Conservation (phyloP, 1,140 invertebrate species). For the Heliconius nattereri region DNA sequence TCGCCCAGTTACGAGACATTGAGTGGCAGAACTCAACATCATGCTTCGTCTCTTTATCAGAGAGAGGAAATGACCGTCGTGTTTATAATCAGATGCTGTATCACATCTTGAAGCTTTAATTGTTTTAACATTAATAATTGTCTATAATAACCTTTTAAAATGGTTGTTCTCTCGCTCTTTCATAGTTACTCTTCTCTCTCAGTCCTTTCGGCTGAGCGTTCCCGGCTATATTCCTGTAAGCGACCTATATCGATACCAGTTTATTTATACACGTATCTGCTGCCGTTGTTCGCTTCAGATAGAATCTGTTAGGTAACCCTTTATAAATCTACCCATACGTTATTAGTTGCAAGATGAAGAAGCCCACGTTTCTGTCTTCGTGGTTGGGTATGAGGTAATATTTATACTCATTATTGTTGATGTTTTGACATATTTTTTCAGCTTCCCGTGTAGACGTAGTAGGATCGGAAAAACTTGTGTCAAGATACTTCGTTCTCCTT, state of each 20-base stretch:
- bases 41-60: neutral
- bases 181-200: neutral
- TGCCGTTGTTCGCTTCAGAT: neutral
- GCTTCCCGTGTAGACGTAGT: no score
- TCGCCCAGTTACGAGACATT: neutral
- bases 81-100: neutral
- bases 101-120: no score
- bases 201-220: neutral
- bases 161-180: neutral
- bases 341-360: neutral
- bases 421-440: no score
- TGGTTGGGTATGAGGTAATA: neutral
- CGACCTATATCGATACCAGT: conserved; percentile 1
- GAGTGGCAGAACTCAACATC: neutral
- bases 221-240: conserved; percentile 7
- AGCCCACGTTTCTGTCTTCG: neutral
- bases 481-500: neutral
- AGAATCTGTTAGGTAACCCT: neutral
- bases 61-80: neutral
- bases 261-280: conserved; percentile 9
- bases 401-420: neutral
- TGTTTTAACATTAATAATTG: neutral
- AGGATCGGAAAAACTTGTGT: neutral
- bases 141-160: neutral
- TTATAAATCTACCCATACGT: no score